Evolutionary conservation across 2,888 invertebrate genomes (phyloP).

Genomic region (Nymphalis polychloros): DNA sequence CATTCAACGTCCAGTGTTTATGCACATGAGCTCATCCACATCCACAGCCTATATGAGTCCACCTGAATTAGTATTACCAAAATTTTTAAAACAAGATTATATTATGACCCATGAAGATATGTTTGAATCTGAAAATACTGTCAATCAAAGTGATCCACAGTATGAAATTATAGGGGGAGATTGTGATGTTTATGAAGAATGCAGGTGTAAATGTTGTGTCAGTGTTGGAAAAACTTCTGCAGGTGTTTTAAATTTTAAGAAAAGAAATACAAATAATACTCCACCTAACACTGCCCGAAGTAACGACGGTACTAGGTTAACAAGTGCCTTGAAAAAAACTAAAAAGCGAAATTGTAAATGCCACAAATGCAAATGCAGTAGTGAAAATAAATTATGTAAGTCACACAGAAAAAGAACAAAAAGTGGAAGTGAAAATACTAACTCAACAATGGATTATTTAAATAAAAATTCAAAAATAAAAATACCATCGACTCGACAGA

Average conservation of each 20-base stretch:
- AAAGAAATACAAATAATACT: conserved; percentile 41
- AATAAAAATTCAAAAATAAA: conserved; percentile 11
- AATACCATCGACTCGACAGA: neutral
- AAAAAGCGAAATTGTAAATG: conserved; percentile 32
- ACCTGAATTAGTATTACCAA: conserved; percentile 69
- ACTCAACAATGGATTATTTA: conserved; percentile 23
- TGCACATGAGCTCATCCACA: conserved; percentile 76
- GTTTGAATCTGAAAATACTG: conserved; percentile 43
- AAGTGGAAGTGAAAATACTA: conserved; percentile 12
- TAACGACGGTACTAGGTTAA: conserved; percentile 33
- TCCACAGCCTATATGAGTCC: conserved; percentile 80
- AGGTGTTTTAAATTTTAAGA: conserved; percentile 30
- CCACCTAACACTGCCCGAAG: conserved; percentile 59
- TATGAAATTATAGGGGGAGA: conserved; percentile 38
- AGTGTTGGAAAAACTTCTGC: conserved; percentile 33
- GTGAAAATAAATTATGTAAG: conserved; percentile 35
- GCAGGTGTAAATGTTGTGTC: conserved; percentile 49
- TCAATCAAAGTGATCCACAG: conserved; percentile 39
- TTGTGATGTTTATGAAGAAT: conserved; percentile 44
- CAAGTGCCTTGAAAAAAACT: conserved; percentile 27
- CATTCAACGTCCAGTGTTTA: conserved; percentile 55
- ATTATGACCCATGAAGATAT: conserved; percentile 47
- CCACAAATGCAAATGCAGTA: conserved; percentile 42
- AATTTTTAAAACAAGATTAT: conserved; percentile 53
- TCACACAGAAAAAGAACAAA: conserved; percentile 25